These are phyloP conservation scores for Mormyrus hasselquistii DNA, from an alignment of 2,797 vertebrate species.

Conservation along the genomic window DNA sequence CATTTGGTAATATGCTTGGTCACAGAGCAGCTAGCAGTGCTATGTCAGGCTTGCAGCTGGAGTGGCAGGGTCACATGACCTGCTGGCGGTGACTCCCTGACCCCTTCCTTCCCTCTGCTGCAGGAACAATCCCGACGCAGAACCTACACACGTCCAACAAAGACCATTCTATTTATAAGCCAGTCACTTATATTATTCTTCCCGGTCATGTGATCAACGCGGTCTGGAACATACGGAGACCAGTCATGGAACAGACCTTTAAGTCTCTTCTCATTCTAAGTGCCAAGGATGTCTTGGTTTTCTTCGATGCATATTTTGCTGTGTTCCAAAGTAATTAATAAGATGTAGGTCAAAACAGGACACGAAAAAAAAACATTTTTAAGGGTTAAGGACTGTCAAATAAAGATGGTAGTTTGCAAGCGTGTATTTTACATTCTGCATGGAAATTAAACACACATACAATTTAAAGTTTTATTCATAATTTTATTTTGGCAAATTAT, in stretches of 20 bases:
- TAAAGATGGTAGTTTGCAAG: constrained; percentile 44
- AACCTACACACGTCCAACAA: constrained; percentile 62
- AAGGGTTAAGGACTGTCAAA: constrained; percentile 52
- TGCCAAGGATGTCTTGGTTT: constrained; percentile 32
- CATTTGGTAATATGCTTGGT: constrained; percentile 78
- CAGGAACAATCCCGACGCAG: constrained; percentile 47
- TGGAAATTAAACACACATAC: constrained; percentile 44
- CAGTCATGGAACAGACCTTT: constrained; percentile 44
- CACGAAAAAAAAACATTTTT: constrained; percentile 46
- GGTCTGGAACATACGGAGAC: constrained; percentile 32
- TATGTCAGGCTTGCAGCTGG: constrained; percentile 56
- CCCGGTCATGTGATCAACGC: constrained; percentile 35
- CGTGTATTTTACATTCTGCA: constrained; percentile 40
- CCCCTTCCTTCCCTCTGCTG: constrained; percentile 44
- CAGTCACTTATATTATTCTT: constrained; percentile 40
- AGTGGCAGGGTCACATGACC: constrained; percentile 54
- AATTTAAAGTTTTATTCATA: constrained; percentile 34
- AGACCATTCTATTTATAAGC: constrained; percentile 57
- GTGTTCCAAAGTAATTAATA: constrained; percentile 52
- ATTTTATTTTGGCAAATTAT: constrained; percentile 17
- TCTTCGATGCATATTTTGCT: constrained; percentile 65
- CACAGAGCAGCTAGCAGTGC: constrained; percentile 87
- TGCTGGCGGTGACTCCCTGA: constrained; percentile 62
- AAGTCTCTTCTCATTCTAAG: constrained; percentile 44
- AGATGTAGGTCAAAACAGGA: constrained; percentile 62